A percentile compares a stretch with the other conserved stretches of the same genome.
Conservation (phyloP, 2,797 vertebrate species). For the Nyctalus aviator region DNA sequence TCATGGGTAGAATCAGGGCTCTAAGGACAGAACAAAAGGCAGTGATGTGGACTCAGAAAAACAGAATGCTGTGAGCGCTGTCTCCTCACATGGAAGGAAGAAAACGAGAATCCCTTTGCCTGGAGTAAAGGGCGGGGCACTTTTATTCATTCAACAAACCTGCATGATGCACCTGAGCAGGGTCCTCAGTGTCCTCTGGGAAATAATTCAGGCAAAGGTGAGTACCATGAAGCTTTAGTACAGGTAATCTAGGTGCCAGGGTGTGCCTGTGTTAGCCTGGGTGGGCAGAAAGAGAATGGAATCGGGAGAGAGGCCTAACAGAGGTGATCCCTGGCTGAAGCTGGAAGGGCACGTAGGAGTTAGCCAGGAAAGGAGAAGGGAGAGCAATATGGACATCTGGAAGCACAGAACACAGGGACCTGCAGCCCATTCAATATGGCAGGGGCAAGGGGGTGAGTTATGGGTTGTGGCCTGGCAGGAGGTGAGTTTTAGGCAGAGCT, state of each 20-base stretch:
- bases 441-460: too few species aligned
- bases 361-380: not conserved
- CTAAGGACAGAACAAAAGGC: not conserved
- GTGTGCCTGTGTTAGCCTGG: not conserved
- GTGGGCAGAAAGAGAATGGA: not conserved
- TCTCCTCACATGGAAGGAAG: not conserved
- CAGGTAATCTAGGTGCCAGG: fast-evolving
- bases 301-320: not conserved
- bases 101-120: not conserved
- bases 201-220: not conserved
- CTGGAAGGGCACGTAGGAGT: not conserved
- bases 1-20: not conserved
- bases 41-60: not conserved
- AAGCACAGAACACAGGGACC: fast-evolving
- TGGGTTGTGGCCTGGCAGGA: not conserved
- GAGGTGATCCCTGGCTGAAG: not conserved
- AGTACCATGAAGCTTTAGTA: not conserved
- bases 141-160: not conserved
- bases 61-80: too few species aligned
- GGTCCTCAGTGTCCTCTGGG: not conserved
- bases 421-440: not conserved
- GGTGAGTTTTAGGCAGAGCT: not conserved
- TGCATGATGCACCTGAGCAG: not conserved
- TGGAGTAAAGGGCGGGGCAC: not conserved
- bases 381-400: not conserved